These are phyloP conservation scores for Patella vulgata DNA, from an alignment of 1,140 invertebrate species.

Conservation along the genomic window DNA sequence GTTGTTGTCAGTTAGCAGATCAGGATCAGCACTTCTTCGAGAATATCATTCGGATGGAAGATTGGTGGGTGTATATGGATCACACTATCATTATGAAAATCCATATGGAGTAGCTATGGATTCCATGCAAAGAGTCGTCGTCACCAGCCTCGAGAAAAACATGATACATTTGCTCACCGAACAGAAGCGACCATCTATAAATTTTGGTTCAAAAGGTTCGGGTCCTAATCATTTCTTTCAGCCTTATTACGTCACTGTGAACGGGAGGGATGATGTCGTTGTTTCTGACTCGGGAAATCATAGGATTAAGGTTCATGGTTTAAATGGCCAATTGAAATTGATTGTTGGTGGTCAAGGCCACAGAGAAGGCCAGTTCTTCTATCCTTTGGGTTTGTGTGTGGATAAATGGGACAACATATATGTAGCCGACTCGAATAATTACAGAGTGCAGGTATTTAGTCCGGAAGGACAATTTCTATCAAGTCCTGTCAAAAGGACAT, in stretches of 20 bases:
- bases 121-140: conserved; percentile 32
- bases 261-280: conserved; percentile 42
- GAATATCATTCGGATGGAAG: conserved; percentile 45
- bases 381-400: conserved; percentile 97
- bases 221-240: conserved; percentile 74
- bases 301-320: conserved; percentile 53
- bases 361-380: conserved; percentile 79
- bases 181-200: conserved; percentile 95
- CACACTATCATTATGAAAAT: conserved; percentile 48
- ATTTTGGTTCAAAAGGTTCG: conserved; percentile 91
- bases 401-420: conserved; percentile 97
- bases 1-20: conserved; percentile 37
- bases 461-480: conserved; percentile 33
- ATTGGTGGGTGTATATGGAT: conserved; percentile 34
- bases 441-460: conserved; percentile 94
- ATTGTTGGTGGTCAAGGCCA: conserved; percentile 47
- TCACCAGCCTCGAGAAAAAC: conserved; percentile 81
- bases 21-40: conserved; percentile 34
- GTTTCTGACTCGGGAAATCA: conserved; percentile 55
- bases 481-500: conserved; percentile 36
- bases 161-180: conserved; percentile 95
- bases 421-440: conserved; percentile 97
- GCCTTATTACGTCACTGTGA: conserved; percentile 46
- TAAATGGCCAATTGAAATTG: conserved; percentile 45
- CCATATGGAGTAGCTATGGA: conserved; percentile 48